Evolutionary conservation across 2,888 invertebrate genomes (phyloP).

Genomic region (Lathronympha strigana): DNA sequence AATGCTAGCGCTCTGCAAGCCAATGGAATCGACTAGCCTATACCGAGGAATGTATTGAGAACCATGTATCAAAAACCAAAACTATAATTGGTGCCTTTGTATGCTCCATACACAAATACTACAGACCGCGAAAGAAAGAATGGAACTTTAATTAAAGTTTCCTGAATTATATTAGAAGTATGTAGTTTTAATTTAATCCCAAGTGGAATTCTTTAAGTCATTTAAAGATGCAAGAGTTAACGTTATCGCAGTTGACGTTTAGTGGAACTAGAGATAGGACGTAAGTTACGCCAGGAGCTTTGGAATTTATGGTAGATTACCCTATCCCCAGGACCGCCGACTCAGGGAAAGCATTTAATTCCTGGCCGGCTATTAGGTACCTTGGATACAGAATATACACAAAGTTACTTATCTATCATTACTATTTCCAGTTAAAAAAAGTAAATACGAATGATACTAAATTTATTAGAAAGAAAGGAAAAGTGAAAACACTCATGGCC

Average conservation of each 20-base stretch:
- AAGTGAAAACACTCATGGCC: too few relatives aligned
- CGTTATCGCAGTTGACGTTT: slow-evolving; percentile 26
- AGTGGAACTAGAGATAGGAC: slow-evolving; percentile 13
- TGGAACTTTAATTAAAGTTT: not conserved
- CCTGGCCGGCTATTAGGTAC: not conserved
- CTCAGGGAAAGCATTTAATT: not conserved
- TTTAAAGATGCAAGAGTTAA: slow-evolving; percentile 28
- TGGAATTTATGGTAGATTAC: slow-evolving; percentile 22
- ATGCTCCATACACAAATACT: not conserved
- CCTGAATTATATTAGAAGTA: slow-evolving; percentile 35
- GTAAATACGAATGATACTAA: too few relatives aligned
- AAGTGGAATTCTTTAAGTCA: slow-evolving; percentile 25
- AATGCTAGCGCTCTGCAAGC: too few relatives aligned
- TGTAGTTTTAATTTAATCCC: slow-evolving; percentile 50
- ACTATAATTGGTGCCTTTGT: not conserved
- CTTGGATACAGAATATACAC: not conserved
- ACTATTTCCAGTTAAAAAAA: not conserved
- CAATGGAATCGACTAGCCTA: not conserved
- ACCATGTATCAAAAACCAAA: not conserved
- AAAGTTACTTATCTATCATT: not conserved
- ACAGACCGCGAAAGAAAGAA: not conserved
- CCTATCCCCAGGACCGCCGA: not conserved
- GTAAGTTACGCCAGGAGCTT: slow-evolving; percentile 10
- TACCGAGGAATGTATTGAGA: not conserved
- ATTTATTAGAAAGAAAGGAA: too few relatives aligned